Evolutionary conservation across 2,888 invertebrate genomes (phyloP), one percentile per base, ranked within the genome.

Genomic region (Panopea generosa): DNA sequence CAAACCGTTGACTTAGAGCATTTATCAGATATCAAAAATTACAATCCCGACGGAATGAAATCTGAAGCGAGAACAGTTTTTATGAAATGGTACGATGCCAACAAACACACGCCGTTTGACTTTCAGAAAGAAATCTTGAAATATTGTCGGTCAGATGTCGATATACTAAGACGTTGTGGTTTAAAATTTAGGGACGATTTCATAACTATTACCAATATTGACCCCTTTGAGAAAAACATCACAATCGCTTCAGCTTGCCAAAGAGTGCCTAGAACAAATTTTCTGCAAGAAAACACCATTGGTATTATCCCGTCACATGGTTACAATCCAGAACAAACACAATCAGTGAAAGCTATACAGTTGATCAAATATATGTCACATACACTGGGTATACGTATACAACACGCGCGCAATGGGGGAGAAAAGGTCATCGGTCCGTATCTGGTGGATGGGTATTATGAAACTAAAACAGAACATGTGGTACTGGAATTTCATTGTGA

Each of bases 301-400:
- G n/a, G n/a, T n/a, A n/a, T n/a, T n/a, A 59, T 59, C 9, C 59
- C 59, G 11, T 52, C 50, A 1, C 65, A 75, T 16, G 65, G 75
- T 0, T 69, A 69, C 49, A 29, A 53, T 18, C 65, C 69, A n/a
- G 63, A 69, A 20, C 52, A 75, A 26, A 63, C 55, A 50, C 73
- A 74, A n/a, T 74, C 68, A 6, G 52, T 75, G 3, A 74, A 68
- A 38, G 74, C 74, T 33, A 11, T 68, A n/a, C 40, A 61, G 33
- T 74, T 62, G 69, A n/a, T 75, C 18, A 69, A 60, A 38, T 69
- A 75, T n/a, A 27, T 75, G 9, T 55, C 59, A 33, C 6, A 47
- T n/a, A 45, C 22, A 22, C n/a, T 33, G 3, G n/a, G n/a, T n/a
- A n/a, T n/a, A n/a, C n/a, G n/a, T n/a, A n/a, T n/a, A n/a, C n/a